Evolutionary conservation across 64 coral and sea anemone species (phyloP).

Genomic region (Catalaphyllia jardinei): DNA sequence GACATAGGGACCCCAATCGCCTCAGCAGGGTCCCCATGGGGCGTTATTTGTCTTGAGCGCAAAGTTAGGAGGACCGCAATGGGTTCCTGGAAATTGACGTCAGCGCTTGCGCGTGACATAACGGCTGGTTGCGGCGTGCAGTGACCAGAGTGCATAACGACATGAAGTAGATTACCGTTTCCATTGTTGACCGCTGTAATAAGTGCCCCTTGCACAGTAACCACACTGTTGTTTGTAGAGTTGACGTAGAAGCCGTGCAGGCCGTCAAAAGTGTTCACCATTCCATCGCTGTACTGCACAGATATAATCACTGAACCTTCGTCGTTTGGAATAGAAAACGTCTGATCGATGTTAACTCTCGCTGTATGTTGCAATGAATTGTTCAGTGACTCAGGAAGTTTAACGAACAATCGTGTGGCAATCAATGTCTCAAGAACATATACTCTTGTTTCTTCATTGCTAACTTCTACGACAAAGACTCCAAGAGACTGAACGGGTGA

Average conservation of each 20-base stretch:
- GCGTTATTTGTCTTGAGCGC: conserved; percentile 21
- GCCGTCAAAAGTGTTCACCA: conserved; percentile 48
- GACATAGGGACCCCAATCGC: not conserved
- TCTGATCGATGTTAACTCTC: conserved; percentile 8
- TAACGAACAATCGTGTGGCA: not conserved
- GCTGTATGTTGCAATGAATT: conserved; percentile 2
- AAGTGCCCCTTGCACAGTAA: not conserved
- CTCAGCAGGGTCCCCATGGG: conserved; percentile 35
- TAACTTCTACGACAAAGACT: conserved; percentile 11
- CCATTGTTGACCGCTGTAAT: conserved; percentile 21
- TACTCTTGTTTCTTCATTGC: conserved; percentile 31
- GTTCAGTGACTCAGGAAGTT: conserved; percentile 21
- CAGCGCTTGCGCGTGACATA: conserved; percentile 6
- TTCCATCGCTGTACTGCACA: conserved; percentile 55
- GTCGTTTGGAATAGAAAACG: conserved; percentile 9
- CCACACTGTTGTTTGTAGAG: conserved; percentile 28
- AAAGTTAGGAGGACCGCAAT: not conserved
- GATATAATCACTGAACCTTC: conserved; percentile 21
- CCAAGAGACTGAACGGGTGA: conserved; percentile 14
- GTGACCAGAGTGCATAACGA: conserved; percentile 42
- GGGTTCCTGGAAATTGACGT: conserved; percentile 44
- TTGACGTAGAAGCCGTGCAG: conserved; percentile 45
- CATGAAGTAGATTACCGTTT: conserved; percentile 5
- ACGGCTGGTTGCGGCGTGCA: conserved; percentile 20
- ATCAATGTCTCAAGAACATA: conserved; percentile 39